These are phyloP conservation scores for Callinectes sapidus DNA, from an alignment of 2,888 invertebrate species.

Conservation along the genomic window DNA sequence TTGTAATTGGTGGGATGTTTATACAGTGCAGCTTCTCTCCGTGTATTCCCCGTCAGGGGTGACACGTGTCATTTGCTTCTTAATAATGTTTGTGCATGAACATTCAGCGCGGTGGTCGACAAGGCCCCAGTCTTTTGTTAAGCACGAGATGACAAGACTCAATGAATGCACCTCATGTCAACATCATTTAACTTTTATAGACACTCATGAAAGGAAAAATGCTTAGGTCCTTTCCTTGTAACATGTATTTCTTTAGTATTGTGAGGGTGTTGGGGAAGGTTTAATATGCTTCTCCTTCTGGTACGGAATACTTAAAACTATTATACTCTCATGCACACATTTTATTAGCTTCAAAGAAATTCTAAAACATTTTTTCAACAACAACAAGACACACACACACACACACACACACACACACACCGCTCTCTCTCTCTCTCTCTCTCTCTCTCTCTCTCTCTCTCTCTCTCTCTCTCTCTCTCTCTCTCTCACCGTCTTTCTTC, in stretches of 20 bases:
- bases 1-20: constrained; percentile 19
- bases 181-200: constrained; percentile 23
- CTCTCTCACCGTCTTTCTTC: constrained; percentile 43
- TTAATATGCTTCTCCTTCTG: not conserved
- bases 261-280: not conserved
- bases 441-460: constrained; percentile 36
- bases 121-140: not conserved
- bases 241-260: constrained; percentile 28
- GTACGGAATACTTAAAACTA: not conserved
- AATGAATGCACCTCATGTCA: constrained; percentile 20
- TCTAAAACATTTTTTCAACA: constrained; percentile 27
- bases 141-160: constrained; percentile 26
- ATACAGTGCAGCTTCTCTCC: constrained; percentile 5
- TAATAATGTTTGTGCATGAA: constrained; percentile 38
- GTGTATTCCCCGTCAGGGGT: not conserved
- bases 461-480: constrained; percentile 36
- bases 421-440: too few relatives aligned
- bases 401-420: too few relatives aligned
- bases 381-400: constrained; percentile 29
- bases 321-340: constrained; percentile 26
- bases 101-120: constrained; percentile 7
- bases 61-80: constrained; percentile 15
- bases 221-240: not conserved
- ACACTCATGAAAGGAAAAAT: not conserved
- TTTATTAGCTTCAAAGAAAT: constrained; percentile 48